Evolutionary conservation across 2,888 invertebrate species (phyloP), one percentile per base, ranked within the genome.

Genomic region (Melangyna quadrimaculata): DNA sequence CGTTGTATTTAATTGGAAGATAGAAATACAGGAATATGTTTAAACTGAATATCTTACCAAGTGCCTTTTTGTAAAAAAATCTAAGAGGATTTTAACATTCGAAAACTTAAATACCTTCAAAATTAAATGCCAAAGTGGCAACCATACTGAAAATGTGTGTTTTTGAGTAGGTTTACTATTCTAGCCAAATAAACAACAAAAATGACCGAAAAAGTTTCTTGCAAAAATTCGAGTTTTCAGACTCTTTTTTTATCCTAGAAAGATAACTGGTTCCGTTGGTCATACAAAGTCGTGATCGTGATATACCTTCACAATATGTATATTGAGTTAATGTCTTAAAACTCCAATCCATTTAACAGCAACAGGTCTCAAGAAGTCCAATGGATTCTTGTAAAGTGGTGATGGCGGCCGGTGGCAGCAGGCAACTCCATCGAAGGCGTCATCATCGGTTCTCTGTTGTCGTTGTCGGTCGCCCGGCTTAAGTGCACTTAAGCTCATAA

Each of bases 401-500:
- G 17, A 5, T 17, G 10, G 45, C 19, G 10, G 0, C 7, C 2
- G 19, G 48, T 2, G 22, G 48, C 48, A 2, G 12, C 14, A 1
- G 71, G 65, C 63, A 55, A 37, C 57, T 53, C 51, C 69, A 37
- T 55, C 45, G 82, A 70, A 83, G 78, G 78, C 83, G 74, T 78
- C 74, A 61, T 75, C 63, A 61, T 77, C 63, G 24, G 12, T 73
- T 29, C 17, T 55, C 24, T 55, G 43, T 65, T 43, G 63, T 35
- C 10, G 29, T 45, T 6, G 63, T 19, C 17, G 19, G 48, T 22
- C 22, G 22, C n/a, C 14, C 51, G 51, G 24, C 43, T 65, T 73
- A 69, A 83, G 69, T 70, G 78, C 83, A 78, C 70, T 74, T 82
- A 83, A 83, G 78, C 78, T 65, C 78, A 78, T 78, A 83, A 78